These are phyloP conservation scores for Pantherophis guttatus DNA, from an alignment of 2,113 vertebrate genomes.

Conservation along the genomic window DNA sequence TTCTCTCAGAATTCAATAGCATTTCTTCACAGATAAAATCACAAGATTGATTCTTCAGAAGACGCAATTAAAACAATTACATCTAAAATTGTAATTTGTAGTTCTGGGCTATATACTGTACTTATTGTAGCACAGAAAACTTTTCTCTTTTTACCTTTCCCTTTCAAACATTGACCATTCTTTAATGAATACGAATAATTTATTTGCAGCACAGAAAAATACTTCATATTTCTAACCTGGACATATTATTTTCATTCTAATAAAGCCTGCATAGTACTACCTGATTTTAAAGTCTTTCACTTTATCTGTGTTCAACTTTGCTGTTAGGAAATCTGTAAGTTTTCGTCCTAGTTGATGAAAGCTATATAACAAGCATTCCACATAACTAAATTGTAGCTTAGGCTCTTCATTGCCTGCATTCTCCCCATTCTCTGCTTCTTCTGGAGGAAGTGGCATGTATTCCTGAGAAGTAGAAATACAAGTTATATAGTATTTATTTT, in stretches of 20 bases:
- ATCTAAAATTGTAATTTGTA: background rate
- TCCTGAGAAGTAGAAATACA: constrained; percentile 72
- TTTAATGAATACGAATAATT: background rate
- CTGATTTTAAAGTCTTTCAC: constrained; percentile 99
- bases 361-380: constrained; percentile 92
- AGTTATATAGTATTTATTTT: background rate
- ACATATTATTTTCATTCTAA: background rate
- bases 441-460: constrained; percentile 95
- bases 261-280: constrained; percentile 58
- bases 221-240: background rate
- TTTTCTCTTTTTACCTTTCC: background rate
- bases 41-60: background rate
- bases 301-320: constrained; percentile 90
- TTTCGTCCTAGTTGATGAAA: constrained; percentile 97
- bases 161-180: background rate
- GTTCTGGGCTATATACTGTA: too few species aligned
- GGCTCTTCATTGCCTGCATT: constrained; percentile 88
- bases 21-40: background rate
- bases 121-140: background rate
- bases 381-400: constrained; percentile 96
- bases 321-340: constrained; percentile 92
- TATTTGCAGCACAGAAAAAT: background rate
- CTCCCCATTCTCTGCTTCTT: constrained; percentile 94
- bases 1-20: background rate
- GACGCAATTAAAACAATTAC: background rate